Evolutionary conservation across 2,797 vertebrate species (phyloP), one percentile per base, ranked within the genome.

Genomic region (Lophotriccus pileatus): DNA sequence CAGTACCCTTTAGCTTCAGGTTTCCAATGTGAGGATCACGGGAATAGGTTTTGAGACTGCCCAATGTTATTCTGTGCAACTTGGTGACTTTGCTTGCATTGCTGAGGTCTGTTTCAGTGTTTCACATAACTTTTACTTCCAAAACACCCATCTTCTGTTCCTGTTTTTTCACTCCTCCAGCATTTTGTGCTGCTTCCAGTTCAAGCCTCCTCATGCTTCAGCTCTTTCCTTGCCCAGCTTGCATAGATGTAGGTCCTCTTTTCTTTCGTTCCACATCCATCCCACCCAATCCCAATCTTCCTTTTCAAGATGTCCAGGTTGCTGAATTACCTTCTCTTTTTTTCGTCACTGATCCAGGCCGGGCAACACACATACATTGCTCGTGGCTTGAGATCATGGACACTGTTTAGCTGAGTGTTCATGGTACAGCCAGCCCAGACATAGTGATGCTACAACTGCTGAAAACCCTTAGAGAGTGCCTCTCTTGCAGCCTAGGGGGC

Each of bases 351-450:
- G 36, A 43, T 43, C 24, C 41, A 43, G 37, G 22, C 49, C 41
- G 73, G 23, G 50, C 14, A 72, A 28, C 19, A 21, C 9, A 17
- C 6, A 12, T 24, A 20, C 7, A 37, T 82, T 0, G 0, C 41
- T 53, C 1, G 2, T 16, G 17, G 24, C 64, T 70, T 69, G 70
- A 66, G 41, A 14, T 34, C 0, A 3, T 9, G 76, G 62, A 34
- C 16, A 2, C 25, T 43, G 60, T 41, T 60, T 55, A 32, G 39
- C 36, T 74, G 84, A 77, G 39, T 34, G 47, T 36, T 46, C 41
- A 3, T 11, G 34, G 20, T 17, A 30, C 27, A 23, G 10, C 49
- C 59, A 75, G 22, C 36, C 19, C 25, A 46, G 81, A 41, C 24
- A 47, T 0, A 2, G 47, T 34, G 28, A 37, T 36, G 39, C 53